Evolutionary conservation across 2,888 invertebrate genomes (phyloP), one percentile per base, ranked within the genome.

Genomic region (Trichopoda pennipes): DNA sequence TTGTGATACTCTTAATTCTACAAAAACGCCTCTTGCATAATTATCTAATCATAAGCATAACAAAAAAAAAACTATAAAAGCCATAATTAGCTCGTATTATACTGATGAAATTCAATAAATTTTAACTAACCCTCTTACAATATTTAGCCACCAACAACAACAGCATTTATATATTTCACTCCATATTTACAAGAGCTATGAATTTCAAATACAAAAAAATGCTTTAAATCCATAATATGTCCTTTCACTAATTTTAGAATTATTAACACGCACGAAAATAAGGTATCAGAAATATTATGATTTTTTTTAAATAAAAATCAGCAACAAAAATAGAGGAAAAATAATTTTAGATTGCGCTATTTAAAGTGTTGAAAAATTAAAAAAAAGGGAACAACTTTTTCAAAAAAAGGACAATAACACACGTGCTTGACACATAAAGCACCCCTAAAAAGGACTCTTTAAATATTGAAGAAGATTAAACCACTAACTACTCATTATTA

Each of bases 201-300:
- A 44, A 17, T 12, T 35, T 17, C n/a, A 72, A 63, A 63, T 55
- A 44, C 47, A 32, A 53, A 53, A 44, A 56, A 32, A 73, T 19
- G 14, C 42, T 42, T 47, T 53, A 47, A 44, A 63, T 51, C 47
- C 64, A 64, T 56, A 23, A 47, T 12, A 56, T 38, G 64, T 47
- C 64, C 55, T 64, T 74, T 35, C 2, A 53, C 53, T 51, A 73
- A 61, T 72, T 61, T 73, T 21, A 53, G 44, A 73, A 42, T 12
- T 9, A 58, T 44, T 32, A 32, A 69, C 56, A 44, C 9, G 53
- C 23, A 53, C 32, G 28, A 16, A 60, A 60, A 60, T n/a, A 72
- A 19, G 3, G 32, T 12, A 7, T 12, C 38, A 38, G 38, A 38
- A 38, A 38, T 38, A 38, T 12, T 1, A 7, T 12, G 38, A 38